Conservation (phyloP, 2,888 invertebrate species). For the Lacanobia oleracea region DNA sequence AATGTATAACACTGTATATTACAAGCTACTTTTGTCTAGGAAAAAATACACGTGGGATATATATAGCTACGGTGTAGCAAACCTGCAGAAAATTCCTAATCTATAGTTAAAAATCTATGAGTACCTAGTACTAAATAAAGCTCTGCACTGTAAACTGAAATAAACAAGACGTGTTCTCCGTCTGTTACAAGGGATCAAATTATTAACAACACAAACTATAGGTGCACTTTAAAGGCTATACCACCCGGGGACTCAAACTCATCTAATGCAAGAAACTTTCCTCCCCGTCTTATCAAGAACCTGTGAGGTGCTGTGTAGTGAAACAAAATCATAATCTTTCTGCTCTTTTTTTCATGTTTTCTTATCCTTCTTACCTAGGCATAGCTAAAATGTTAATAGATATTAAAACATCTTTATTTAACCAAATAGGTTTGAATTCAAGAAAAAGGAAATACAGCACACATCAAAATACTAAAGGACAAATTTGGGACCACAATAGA, state of each 20-base stretch:
- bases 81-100: too few species aligned
- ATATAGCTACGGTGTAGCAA: background rate
- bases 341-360: too few species aligned
- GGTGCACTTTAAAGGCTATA: background rate
- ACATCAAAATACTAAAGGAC: background rate
- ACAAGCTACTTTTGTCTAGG: too few species aligned
- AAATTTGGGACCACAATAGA: conserved; percentile 18
- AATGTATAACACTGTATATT: too few species aligned
- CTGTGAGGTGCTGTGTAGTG: background rate
- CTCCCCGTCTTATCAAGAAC: background rate
- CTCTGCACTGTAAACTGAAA: background rate
- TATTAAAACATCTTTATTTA: too few species aligned
- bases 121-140: background rate
- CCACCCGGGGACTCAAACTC: background rate
- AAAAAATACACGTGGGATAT: too few species aligned
- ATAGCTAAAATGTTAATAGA: too few species aligned
- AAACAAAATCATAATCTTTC: too few species aligned
- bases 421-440: background rate
- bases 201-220: background rate
- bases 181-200: background rate
- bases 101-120: too few species aligned
- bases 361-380: too few species aligned
- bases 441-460: background rate
- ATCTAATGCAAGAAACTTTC: background rate
- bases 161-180: background rate